Base-by-base conservation (phyloP, 2,113 vertebrate species). In the Pteruthius melanotis region DNA sequence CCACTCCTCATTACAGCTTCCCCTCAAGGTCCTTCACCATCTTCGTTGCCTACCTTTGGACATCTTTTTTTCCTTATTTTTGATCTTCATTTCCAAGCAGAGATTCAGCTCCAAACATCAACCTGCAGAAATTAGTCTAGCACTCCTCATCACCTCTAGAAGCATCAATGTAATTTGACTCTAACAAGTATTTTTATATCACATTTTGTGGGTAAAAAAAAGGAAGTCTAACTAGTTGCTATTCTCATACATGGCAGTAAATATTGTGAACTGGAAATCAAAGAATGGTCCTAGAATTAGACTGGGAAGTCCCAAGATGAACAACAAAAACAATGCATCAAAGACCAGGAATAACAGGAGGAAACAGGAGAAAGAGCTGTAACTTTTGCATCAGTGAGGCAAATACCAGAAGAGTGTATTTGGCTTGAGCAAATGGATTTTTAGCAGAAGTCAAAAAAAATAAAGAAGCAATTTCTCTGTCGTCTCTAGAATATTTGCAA, bases 1-100 rank as follows among this genome's bases (percentile, higher is more conserved):
- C 21, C 1, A 1, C 11, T 42, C 35, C 35, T 56, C 30, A 23
- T 1, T 1, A 11, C 0, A 0, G 15, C 42, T 65, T 66, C 30
- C 1, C 20, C 42, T 26, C 17, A 66, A 50, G 37, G 37, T 17
- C 35, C 31, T 50, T 66, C 44, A 35, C 3, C 44, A 66, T 59
- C 44, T 42, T 31, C 35, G 24, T 17, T 42, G 13, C 26, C 31
- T 2, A 2, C 31, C 26, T 44, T 37, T 50, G 61, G 71, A 59
- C 1, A 85, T 10, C 19, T 15, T 77, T 61, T 61, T 70, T 81
- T 57, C 40, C 37, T 84, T 59, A 69, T 9, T 75, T 85, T 31
- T 42, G 12, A 54, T 66, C 28, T 49, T 72, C 1, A 6, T 65
- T 87, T 82, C 47, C 21, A 66, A 92, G 26, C 13, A 82, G 20